These are phyloP conservation scores for Corythoichthys intestinalis DNA, from an alignment of 2,113 vertebrate species.

Conservation along the genomic window DNA sequence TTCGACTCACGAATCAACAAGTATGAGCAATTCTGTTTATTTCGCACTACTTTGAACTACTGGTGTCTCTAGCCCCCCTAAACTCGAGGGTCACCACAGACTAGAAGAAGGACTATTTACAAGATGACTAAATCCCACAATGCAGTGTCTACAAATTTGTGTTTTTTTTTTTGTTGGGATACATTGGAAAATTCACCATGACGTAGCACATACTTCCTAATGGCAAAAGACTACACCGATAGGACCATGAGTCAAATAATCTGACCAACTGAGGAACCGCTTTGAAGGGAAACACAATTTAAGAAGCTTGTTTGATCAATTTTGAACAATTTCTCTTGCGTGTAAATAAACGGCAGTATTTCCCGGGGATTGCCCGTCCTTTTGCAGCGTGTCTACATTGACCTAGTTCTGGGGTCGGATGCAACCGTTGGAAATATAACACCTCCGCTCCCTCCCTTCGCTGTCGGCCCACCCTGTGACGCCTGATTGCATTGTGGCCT, in stretches of 20 bases:
- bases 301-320: no score
- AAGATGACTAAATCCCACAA: not conserved
- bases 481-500: slow-evolving; percentile 32
- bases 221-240: no score
- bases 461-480: slow-evolving; percentile 24
- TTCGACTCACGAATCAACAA: not conserved
- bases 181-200: not conserved
- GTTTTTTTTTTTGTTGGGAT: no score
- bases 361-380: slow-evolving; percentile 13
- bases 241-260: no score
- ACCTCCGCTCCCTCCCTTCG: slow-evolving; percentile 8
- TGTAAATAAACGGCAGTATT: not conserved
- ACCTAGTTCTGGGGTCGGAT: slow-evolving; percentile 52
- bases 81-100: not conserved
- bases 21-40: not conserved
- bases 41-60: not conserved
- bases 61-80: not conserved
- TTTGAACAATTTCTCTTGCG: no score
- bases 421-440: slow-evolving; percentile 67
- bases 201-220: no score
- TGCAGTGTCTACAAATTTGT: no score
- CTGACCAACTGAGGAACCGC: no score
- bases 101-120: not conserved
- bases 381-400: slow-evolving; percentile 25
- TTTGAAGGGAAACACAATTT: no score